Evolutionary conservation across 2,888 invertebrate genomes (phyloP).

Genomic region (Leptinotarsa tumamoca): DNA sequence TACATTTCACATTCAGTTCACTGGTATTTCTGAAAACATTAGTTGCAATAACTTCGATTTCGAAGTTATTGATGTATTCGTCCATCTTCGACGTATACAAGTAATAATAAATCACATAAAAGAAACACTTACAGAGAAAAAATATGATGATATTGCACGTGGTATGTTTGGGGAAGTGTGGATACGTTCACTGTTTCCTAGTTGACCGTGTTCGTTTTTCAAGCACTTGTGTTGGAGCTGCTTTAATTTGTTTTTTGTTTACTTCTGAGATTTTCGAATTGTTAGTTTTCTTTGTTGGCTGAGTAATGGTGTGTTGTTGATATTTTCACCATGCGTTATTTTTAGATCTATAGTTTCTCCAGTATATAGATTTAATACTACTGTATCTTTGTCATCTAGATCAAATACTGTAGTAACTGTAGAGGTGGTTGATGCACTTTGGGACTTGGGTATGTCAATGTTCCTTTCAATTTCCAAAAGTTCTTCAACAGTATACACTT

Average conservation of each 20-base stretch:
- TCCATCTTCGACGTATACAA: no score
- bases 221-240: slow-evolving; percentile 13
- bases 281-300: neutral
- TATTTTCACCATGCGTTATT: no score
- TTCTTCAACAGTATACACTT: slow-evolving; percentile 1
- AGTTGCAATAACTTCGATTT: no score
- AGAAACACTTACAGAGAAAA: neutral
- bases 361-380: no score
- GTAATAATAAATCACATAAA: neutral
- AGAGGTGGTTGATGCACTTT: slow-evolving; percentile 16
- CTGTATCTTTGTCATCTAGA: no score
- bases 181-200: slow-evolving; percentile 19
- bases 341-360: no score
- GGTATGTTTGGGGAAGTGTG: neutral
- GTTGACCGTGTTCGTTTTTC: slow-evolving; percentile 18
- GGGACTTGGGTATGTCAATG: neutral
- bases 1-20: no score
- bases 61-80: no score
- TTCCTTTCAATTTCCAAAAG: slow-evolving; percentile 6
- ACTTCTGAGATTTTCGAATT: neutral
- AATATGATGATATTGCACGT: neutral
- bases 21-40: no score
- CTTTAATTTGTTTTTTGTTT: neutral
- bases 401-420: no score
- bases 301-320: no score